Base-by-base conservation (phyloP, 2,797 vertebrate genomes). In the Sparus aurata region DNA sequence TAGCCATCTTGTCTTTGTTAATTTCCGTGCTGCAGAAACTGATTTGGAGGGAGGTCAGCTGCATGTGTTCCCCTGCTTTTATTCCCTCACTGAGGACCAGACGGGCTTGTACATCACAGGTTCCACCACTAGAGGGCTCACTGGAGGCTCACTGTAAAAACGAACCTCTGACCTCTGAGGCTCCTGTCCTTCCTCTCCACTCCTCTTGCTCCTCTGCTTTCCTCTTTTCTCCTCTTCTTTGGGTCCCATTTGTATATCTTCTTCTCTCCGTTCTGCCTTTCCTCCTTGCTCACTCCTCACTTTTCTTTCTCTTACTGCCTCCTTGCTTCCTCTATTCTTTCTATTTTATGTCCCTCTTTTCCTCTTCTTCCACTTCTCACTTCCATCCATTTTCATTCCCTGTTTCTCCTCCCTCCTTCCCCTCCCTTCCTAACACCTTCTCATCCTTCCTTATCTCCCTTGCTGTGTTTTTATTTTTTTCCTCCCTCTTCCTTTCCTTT, bases 71-170 rank as follows among this genome's bases (percentile, higher is more conserved):
- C 38, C 16, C 62, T 77, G 55, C 41, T 23, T 70, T 53, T 2
- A 41, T 38, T 41, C 30, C 49, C 18, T 10, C 0, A 4, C 25
- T 25, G 22, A 54, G 49, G 11, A 45, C 27, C 22, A 45, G 43
- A 7, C 0, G 0, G 11, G 4, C 52, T 10, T 87, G 87, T 70
- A 61, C 25, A 1, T 76, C n/a, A 17, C 15, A 12, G 0, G 4
- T 80, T 20, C 52, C 5, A 22, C 53, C 91, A 87, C 60, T 57
- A 82, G 89, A 85, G 63, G 89, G 77, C 75, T 30, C 73, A 45
- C 4, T 9, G 15, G 50, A 69, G 57, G 8, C 41, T 16, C 34
- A 41, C 41, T 1, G 0, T 0, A 23, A 2, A 27, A 27, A 5
- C 47, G 38, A 60, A 27, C 41, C 12, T 47, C 34, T 25, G 4